Conservation (phyloP, 2,113 vertebrate species). For the Rousettus leschenaultii region DNA sequence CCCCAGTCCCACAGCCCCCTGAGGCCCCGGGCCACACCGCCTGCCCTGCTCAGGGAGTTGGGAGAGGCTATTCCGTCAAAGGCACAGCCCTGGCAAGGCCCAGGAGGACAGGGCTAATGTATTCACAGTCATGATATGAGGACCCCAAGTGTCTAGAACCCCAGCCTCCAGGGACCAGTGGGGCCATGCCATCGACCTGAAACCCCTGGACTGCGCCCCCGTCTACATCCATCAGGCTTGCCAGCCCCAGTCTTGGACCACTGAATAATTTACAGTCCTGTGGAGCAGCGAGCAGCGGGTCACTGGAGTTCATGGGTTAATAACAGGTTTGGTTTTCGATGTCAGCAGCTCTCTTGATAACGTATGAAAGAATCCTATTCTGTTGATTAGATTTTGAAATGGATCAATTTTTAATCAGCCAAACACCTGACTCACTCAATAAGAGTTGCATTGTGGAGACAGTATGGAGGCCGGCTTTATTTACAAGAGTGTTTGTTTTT, state of each 20-base stretch:
- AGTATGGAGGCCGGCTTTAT: constrained; percentile 92
- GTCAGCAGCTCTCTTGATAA: constrained; percentile 94
- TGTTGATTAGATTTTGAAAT: constrained; percentile 99
- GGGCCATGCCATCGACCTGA: constrained; percentile 87
- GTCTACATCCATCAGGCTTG: constrained; percentile 89
- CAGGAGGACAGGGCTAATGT: constrained; percentile 81
- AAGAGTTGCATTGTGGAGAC: constrained; percentile 88
- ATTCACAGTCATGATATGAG: constrained; percentile 88
- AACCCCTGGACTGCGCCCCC: constrained; percentile 81
- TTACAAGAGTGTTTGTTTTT: constrained; percentile 96
- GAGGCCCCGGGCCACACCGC: neutral
- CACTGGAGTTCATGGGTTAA: constrained; percentile 95
- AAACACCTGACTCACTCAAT: constrained; percentile 99
- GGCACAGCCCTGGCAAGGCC: constrained; percentile 46
- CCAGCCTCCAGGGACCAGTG: constrained; percentile 70
- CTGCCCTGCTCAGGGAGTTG: neutral
- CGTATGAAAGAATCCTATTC: constrained; percentile 99
- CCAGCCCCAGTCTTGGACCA: constrained; percentile 86
- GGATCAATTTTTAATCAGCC: constrained; percentile 99
- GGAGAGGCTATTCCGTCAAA: constrained; percentile 25
- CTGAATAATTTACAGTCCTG: constrained; percentile 96
- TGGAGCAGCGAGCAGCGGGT: constrained; percentile 85
- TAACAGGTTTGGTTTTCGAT: constrained; percentile 95
- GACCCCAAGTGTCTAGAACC: constrained; percentile 79
- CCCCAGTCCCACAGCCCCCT: neutral